Percentiles rank a stretch among this genome's conserved stretches.
phyloP scores from a whole-genome alignment of 1,140 invertebrate species.

The Zaprionus inermis region DNA sequence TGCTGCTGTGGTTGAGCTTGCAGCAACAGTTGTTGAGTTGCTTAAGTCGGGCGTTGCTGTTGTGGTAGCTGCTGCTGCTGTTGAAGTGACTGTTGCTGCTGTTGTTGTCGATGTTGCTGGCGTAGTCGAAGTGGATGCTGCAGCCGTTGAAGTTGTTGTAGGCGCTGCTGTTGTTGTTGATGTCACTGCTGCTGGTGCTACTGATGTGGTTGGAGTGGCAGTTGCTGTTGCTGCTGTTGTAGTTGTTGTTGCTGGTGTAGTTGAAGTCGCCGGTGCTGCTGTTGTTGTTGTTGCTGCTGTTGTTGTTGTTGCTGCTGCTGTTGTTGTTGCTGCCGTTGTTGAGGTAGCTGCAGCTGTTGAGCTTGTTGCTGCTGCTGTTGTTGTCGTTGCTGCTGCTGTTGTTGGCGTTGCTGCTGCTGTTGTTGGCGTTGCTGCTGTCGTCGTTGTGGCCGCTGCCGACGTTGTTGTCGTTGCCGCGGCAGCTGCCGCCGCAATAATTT shows the following conservation, averaged over 20 bases:
- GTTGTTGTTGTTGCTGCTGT: constrained; percentile 7
- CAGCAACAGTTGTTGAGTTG: constrained; percentile 8
- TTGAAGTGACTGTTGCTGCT: not conserved
- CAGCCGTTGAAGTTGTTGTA: not conserved
- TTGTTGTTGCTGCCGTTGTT: constrained; percentile 4
- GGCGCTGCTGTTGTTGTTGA: constrained; percentile 13
- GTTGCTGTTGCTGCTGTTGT: constrained; percentile 16
- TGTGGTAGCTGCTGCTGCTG: constrained; percentile 16
- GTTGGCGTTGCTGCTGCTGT: not conserved
- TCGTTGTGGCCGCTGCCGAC: not conserved
- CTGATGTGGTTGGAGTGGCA: constrained; percentile 4
- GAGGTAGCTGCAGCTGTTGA: not conserved
- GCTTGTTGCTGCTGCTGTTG: not conserved
- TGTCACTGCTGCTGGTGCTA: not conserved
- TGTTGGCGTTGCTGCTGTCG: constrained; percentile 14
- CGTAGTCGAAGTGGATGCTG: constrained; percentile 11
- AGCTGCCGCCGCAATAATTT: constrained; percentile 60
- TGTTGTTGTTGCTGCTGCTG: constrained; percentile 13
- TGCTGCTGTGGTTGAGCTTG: constrained; percentile 17
- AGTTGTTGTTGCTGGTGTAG: constrained; percentile 3
- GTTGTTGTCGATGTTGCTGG: constrained; percentile 15
- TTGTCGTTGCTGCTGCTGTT: not conserved
- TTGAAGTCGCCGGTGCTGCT: constrained; percentile 9
- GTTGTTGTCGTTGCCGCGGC: constrained; percentile 24
- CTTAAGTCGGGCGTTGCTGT: not conserved